Base-by-base conservation (phyloP, 2,113 vertebrate genomes). In the Gallinago jamesoni region DNA sequence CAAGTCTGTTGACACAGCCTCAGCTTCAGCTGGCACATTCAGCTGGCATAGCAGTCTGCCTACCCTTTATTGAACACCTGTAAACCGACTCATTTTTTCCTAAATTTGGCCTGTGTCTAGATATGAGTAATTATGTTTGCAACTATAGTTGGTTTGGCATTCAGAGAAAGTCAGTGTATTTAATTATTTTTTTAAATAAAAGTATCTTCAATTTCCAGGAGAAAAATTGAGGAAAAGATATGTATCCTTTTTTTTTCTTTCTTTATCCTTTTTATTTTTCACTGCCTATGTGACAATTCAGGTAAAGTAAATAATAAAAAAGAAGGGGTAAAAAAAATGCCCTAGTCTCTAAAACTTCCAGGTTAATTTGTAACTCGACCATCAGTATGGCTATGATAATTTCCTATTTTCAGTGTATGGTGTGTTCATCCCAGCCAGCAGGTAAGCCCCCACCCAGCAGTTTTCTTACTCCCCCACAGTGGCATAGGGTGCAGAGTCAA, bases 311-410 rank as follows among this genome's bases (percentile, higher is more conserved):
- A 53, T 62, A 52, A 23, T 24, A 48, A 66, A 43, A 22, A n/a
- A 7, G 12, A 57, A 69, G 41, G 33, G 7, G 19, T 5, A 15
- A 10, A 25, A 28, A 17, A n/a, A 25, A 2, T 1, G 0, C 18
- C 10, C 5, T 10, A 67, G 48, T 62, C 74, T 91, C 59, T 84
- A 25, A 86, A 77, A 66, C 7, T 53, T 80, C 31, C 21, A 72
- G 24, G 19, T 56, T 41, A 89, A 48, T 70, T 81, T 89, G 12
- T 41, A 64, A 82, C 63, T 91, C 84, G 80, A 78, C 41, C 4
- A 47, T 84, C 52, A 48, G 8, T 62, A n/a, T 47, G 31, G 9
- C 48, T 67, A 57, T 66, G 79, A 70, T 79, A 64, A 37, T 91
- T 95, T 96, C 52, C 84, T 68, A 3, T 66, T 69, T 60, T 95